phyloP scores from a whole-genome alignment of 30 jellyfish, hydroid and myxozoan genomes.

The Haliclystus octoradiatus region DNA sequence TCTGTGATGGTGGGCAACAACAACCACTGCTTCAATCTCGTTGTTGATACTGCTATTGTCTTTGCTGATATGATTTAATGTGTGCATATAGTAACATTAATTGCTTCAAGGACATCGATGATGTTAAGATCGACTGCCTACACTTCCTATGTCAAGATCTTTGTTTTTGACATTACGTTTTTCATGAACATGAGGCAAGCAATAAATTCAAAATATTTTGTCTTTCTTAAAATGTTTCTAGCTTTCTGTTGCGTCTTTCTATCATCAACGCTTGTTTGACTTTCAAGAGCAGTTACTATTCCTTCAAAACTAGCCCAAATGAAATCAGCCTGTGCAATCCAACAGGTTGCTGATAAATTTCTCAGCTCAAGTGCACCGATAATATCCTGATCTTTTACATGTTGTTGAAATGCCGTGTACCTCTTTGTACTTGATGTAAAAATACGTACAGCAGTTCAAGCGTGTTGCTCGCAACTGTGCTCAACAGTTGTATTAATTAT shows the following conservation, averaged over 20 bases:
- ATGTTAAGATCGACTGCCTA: constrained; percentile 23
- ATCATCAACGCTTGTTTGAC: neutral
- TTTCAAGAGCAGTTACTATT: constrained; percentile 21
- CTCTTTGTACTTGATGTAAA: constrained; percentile 21
- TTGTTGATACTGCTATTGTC: constrained; percentile 1
- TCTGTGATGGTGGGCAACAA: constrained; percentile 13
- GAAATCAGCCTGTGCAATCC: constrained; percentile 17
- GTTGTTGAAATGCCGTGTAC: constrained; percentile 1
- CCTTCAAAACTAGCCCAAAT: constrained; percentile 43
- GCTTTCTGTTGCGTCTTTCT: constrained; percentile 16
- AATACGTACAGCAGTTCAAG: constrained; percentile 9
- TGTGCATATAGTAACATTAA: constrained; percentile 24
- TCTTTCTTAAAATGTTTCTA: constrained; percentile 5
- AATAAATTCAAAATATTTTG: constrained; percentile 24
- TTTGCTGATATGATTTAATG: constrained; percentile 5
- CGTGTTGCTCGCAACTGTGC: constrained; percentile 29
- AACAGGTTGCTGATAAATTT: constrained; percentile 8
- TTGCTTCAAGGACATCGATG: constrained; percentile 35
- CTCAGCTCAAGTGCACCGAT: constrained; percentile 19
- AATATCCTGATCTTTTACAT: constrained; percentile 3
- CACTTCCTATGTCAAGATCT: constrained; percentile 28
- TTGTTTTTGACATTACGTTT: constrained; percentile 34
- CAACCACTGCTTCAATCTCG: constrained; percentile 24
- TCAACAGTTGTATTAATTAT: constrained; percentile 34
- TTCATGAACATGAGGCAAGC: constrained; percentile 22